A percentile compares a stretch with the other conserved stretches of the same genome.
These are phyloP conservation scores for Pygoscelis adeliae DNA, from an alignment of 2,113 vertebrate species.

Conservation along the genomic window DNA sequence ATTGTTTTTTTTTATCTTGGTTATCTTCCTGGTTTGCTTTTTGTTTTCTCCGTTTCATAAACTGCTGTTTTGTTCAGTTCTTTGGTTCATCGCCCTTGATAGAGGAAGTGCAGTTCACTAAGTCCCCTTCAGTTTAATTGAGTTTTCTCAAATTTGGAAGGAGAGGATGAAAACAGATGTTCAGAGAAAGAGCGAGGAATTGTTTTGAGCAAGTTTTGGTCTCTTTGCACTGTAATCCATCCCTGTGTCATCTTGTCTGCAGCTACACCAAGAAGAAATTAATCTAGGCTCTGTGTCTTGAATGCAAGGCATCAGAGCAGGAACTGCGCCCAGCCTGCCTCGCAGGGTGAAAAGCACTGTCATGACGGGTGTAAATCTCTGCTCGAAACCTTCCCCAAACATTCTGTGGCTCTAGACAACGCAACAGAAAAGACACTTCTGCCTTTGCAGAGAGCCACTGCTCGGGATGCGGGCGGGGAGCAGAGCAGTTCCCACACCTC, in stretches of 20 bases:
- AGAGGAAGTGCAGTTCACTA: neutral
- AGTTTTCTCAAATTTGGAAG: neutral
- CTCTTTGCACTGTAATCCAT: neutral
- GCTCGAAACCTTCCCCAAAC: neutral
- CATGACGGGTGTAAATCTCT: neutral
- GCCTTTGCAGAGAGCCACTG: neutral
- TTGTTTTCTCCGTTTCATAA: neutral
- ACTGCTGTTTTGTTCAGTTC: neutral
- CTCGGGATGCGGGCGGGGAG: fast-evolving
- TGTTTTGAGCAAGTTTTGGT: neutral
- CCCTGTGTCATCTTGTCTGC: neutral
- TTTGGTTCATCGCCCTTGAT: neutral
- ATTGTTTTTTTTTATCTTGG: neutral
- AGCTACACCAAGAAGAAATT: neutral
- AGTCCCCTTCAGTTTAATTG: neutral
- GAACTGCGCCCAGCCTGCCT: neutral
- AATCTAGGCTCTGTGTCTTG: neutral
- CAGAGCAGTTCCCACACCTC: neutral
- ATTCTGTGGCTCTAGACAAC: neutral
- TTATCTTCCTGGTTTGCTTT: neutral
- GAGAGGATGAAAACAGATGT: neutral
- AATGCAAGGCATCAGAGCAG: fast-evolving
- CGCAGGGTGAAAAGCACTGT: fast-evolving
- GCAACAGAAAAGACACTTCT: neutral
- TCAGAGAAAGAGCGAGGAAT: neutral